Percentiles rank a stretch among this genome's conserved stretches.
These are phyloP conservation scores for Macrosiphum euphorbiae DNA, from an alignment of 2,888 invertebrate species.

Conservation along the genomic window DNA sequence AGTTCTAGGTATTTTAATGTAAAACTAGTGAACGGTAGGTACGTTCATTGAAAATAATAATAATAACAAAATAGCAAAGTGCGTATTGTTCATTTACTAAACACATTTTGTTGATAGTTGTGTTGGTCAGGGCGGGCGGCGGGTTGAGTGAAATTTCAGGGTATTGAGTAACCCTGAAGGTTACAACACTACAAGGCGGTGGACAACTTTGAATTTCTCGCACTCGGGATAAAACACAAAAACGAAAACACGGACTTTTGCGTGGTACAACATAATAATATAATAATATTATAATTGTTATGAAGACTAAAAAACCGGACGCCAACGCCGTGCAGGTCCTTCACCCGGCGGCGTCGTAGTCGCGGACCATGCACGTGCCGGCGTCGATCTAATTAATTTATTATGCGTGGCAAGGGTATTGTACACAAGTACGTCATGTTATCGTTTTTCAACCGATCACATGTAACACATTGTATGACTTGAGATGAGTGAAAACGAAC, in stretches of 20 bases:
- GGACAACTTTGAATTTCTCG: background rate
- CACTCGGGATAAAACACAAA: background rate
- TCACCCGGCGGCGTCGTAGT: constrained; percentile 25
- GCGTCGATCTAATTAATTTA: constrained; percentile 42
- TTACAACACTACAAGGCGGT: background rate
- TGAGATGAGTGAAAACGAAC: background rate
- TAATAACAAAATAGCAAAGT: no score
- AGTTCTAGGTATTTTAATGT: no score
- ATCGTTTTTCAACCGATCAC: constrained; percentile 22
- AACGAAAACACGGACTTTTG: background rate
- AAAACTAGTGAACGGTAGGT: no score
- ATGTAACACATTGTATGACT: background rate
- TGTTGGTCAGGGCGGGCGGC: no score
- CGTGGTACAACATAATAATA: background rate
- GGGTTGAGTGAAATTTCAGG: no score
- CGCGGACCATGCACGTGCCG: constrained; percentile 26
- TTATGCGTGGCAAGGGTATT: background rate
- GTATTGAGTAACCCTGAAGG: no score
- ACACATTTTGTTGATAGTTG: no score
- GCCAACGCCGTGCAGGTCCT: constrained; percentile 70
- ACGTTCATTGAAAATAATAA: no score
- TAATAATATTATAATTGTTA: background rate
- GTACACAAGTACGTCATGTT: background rate
- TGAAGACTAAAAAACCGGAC: background rate
- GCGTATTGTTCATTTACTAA: no score